A percentile compares a stretch with the other conserved stretches of the same genome.
These are phyloP conservation scores for Chalcosyrphus nemorum DNA, from an alignment of 2,888 invertebrate genomes.

Conservation along the genomic window DNA sequence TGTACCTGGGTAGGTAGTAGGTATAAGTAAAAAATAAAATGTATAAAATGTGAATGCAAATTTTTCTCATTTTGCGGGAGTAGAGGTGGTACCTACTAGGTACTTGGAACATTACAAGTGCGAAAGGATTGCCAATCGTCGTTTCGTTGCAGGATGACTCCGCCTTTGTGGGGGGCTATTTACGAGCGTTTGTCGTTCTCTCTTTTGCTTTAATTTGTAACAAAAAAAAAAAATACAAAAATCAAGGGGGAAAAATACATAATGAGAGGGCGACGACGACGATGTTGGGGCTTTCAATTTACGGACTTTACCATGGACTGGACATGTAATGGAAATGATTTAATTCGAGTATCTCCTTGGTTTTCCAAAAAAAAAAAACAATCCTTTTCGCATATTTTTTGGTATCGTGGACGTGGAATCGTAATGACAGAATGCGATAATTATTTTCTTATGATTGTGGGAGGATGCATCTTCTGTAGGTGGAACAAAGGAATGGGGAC, in stretches of 20 bases:
- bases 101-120: conserved; percentile 49
- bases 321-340: neutral
- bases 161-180: conserved; percentile 56
- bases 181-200: conserved; percentile 35
- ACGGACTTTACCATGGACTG: neutral
- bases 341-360: neutral
- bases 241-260: neutral
- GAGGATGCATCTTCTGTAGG: too few relatives aligned
- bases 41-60: conserved; percentile 61
- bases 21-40: too few relatives aligned
- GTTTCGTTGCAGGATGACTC: conserved; percentile 48
- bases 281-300: conserved; percentile 14
- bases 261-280: conserved; percentile 6
- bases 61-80: conserved; percentile 53
- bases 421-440: too few relatives aligned
- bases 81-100: conserved; percentile 28
- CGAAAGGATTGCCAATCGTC: conserved; percentile 63
- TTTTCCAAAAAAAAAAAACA: too few relatives aligned
- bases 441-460: too few relatives aligned
- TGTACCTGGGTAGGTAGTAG: too few relatives aligned
- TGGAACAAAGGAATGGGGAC: too few relatives aligned
- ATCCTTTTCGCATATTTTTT: too few relatives aligned
- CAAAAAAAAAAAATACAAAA: neutral
- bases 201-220: conserved; percentile 1
- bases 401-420: too few relatives aligned